These are phyloP conservation scores for Halocaridina rubra DNA, from an alignment of 2,888 invertebrate genomes.

Conservation along the genomic window DNA sequence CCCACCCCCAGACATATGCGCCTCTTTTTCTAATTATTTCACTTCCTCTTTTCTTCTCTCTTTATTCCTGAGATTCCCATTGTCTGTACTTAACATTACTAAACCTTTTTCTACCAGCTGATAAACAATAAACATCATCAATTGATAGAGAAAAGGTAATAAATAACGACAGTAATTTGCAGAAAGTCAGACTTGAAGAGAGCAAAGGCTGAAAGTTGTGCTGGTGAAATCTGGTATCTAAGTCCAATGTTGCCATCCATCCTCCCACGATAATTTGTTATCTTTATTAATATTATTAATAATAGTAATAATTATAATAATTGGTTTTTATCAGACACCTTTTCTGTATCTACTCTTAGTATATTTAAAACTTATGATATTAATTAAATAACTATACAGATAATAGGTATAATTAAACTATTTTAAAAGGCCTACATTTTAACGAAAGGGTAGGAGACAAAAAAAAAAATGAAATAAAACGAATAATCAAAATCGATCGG, in stretches of 20 bases:
- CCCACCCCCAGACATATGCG: slow-evolving; percentile 44
- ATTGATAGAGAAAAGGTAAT: too few species aligned
- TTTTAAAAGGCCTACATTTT: too few species aligned
- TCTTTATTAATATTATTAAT: slow-evolving; percentile 52
- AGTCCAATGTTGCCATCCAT: slow-evolving; percentile 25
- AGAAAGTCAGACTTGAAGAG: too few species aligned
- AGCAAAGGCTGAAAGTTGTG: too few species aligned
- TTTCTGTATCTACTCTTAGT: not conserved
- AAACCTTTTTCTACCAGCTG: not conserved
- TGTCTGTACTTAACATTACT: not conserved
- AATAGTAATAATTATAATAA: slow-evolving; percentile 33
- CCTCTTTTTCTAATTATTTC: slow-evolving; percentile 47
- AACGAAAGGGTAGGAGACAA: not conserved
- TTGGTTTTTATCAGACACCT: not conserved
- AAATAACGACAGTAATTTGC: too few species aligned
- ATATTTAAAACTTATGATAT: too few species aligned
- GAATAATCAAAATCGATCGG: slow-evolving; percentile 37
- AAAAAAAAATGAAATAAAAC: not conserved
- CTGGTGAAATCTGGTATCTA: slow-evolving; percentile 22
- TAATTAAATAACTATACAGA: too few species aligned
- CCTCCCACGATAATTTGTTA: slow-evolving; percentile 15
- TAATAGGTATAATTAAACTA: too few species aligned
- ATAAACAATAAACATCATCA: too few species aligned
- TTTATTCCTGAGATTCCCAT: too few species aligned
- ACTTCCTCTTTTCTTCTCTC: slow-evolving; percentile 36